A percentile compares a stretch with the other conserved stretches of the same genome.
Conservation (phyloP, 2,797 vertebrate species). For the Orestias chungarensis region DNA sequence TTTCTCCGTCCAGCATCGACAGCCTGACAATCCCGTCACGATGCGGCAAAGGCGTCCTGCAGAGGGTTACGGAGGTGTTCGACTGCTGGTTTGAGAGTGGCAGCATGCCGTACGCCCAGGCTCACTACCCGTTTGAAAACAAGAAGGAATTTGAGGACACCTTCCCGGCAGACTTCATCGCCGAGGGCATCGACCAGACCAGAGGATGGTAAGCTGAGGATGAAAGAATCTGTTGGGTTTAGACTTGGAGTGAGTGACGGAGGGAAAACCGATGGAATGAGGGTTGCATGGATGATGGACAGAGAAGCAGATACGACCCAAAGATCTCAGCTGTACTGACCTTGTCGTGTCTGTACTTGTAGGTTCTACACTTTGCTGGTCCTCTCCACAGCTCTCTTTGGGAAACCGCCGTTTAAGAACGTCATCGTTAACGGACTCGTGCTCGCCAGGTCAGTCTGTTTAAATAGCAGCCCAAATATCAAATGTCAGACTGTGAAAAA, state of each 20-base stretch:
- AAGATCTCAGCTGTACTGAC: slow-evolving; percentile 17
- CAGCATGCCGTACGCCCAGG: slow-evolving; percentile 98
- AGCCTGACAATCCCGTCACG: slow-evolving; percentile 86
- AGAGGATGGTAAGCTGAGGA: slow-evolving; percentile 89
- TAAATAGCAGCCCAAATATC: not conserved
- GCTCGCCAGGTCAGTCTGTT: slow-evolving; percentile 86
- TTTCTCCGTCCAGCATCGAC: slow-evolving; percentile 83
- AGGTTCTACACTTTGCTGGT: slow-evolving; percentile 99
- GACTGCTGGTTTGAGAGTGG: slow-evolving; percentile 99
- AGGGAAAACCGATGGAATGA: slow-evolving; percentile 22
- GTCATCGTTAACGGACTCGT: slow-evolving; percentile 97
- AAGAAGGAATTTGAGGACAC: slow-evolving; percentile 90
- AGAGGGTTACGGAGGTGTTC: slow-evolving; percentile 89
- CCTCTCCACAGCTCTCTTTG: slow-evolving; percentile 94
- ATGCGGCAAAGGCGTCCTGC: slow-evolving; percentile 86
- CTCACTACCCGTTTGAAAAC: slow-evolving; percentile 95
- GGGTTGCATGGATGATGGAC: not conserved
- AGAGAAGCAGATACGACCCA: not conserved
- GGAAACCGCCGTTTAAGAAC: slow-evolving; percentile 95
- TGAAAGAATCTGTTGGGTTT: slow-evolving; percentile 6
- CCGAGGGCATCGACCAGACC: slow-evolving; percentile 98
- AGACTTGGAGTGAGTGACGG: slow-evolving; percentile 10
- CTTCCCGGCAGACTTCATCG: slow-evolving; percentile 98
- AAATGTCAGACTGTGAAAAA: not conserved
- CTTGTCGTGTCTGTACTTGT: slow-evolving; percentile 12